phyloP scores from a whole-genome alignment of 2,797 vertebrate genomes.

The Valencia hispanica region DNA sequence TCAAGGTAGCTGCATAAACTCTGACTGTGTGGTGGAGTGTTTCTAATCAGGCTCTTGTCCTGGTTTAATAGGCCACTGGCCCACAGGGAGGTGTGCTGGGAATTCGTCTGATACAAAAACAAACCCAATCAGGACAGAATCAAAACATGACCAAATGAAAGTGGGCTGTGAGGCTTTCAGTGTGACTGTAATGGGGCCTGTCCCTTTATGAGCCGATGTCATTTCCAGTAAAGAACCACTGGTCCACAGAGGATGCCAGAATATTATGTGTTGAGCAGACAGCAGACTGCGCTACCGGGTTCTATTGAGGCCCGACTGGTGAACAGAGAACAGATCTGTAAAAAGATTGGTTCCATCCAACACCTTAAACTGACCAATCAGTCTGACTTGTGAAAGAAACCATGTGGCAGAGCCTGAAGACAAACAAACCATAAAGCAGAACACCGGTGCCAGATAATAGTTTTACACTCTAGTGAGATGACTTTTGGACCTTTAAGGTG shows the following conservation, averaged over 20 bases:
- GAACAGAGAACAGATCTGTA: slow-evolving; percentile 46
- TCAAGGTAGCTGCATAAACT: slow-evolving; percentile 14
- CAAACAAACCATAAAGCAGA: slow-evolving; percentile 55
- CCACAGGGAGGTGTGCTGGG: slow-evolving; percentile 27
- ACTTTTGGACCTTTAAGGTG: slow-evolving; percentile 35
- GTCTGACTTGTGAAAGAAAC: slow-evolving; percentile 57
- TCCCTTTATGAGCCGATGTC: slow-evolving; percentile 71
- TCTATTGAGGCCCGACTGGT: slow-evolving; percentile 22
- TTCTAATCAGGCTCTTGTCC: slow-evolving; percentile 57
- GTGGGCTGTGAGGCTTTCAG: slow-evolving; percentile 10
- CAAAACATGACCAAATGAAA: slow-evolving; percentile 20
- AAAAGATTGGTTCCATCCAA: slow-evolving; percentile 42
- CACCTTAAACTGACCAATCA: slow-evolving; percentile 56
- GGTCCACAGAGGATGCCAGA: slow-evolving; percentile 39
- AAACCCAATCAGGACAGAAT: slow-evolving; percentile 24
- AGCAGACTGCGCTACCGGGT: slow-evolving; percentile 44
- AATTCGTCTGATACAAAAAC: slow-evolving; percentile 36
- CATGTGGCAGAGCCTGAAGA: slow-evolving; percentile 42
- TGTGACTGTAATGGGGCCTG: slow-evolving; percentile 56
- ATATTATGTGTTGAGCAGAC: slow-evolving; percentile 48
- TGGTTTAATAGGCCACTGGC: slow-evolving; percentile 12
- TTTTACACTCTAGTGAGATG: slow-evolving; percentile 39
- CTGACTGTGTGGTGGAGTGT: slow-evolving; percentile 41
- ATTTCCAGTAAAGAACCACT: slow-evolving; percentile 63
- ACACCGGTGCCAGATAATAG: slow-evolving; percentile 47